Conservation (phyloP, 2,888 invertebrate species). For the Amphimallon solstitiale region DNA sequence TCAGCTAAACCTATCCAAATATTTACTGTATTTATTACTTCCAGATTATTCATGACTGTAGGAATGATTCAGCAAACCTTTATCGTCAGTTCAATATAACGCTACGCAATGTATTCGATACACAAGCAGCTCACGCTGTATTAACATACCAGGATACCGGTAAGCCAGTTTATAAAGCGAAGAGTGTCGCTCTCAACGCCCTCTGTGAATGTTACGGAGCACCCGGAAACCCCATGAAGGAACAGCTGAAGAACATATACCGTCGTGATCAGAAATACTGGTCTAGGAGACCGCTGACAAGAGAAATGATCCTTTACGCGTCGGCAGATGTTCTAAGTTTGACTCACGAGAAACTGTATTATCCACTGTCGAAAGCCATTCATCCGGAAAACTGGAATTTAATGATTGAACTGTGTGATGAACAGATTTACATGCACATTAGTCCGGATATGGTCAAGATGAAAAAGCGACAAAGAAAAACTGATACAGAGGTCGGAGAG, state of each 20-base stretch:
- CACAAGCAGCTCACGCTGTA: constrained; percentile 87
- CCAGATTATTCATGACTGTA: constrained; percentile 88
- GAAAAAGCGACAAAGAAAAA: constrained; percentile 89
- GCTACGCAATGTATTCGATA: constrained; percentile 88
- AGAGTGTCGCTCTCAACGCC: constrained; percentile 91
- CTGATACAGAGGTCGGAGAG: constrained; percentile 90
- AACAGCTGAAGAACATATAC: constrained; percentile 87
- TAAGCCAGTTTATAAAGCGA: constrained; percentile 93
- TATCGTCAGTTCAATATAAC: constrained; percentile 87
- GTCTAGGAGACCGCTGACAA: constrained; percentile 87
- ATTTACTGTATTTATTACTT: constrained; percentile 48
- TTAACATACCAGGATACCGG: constrained; percentile 89
- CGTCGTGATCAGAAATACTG: constrained; percentile 85
- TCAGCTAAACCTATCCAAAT: not conserved
- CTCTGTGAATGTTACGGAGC: constrained; percentile 90
- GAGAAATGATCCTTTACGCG: constrained; percentile 92
- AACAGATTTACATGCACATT: constrained; percentile 87
- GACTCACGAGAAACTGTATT: constrained; percentile 86
- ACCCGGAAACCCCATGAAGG: constrained; percentile 89
- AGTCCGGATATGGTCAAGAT: constrained; percentile 86
- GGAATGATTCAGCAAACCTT: constrained; percentile 90
- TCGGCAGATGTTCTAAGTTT: constrained; percentile 89
- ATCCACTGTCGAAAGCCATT: constrained; percentile 76
- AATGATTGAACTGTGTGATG: constrained; percentile 86
- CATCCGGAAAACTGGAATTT: constrained; percentile 76